Base-by-base conservation (phyloP, 2,888 invertebrate genomes). In the Mechanitis mazaeus region DNA sequence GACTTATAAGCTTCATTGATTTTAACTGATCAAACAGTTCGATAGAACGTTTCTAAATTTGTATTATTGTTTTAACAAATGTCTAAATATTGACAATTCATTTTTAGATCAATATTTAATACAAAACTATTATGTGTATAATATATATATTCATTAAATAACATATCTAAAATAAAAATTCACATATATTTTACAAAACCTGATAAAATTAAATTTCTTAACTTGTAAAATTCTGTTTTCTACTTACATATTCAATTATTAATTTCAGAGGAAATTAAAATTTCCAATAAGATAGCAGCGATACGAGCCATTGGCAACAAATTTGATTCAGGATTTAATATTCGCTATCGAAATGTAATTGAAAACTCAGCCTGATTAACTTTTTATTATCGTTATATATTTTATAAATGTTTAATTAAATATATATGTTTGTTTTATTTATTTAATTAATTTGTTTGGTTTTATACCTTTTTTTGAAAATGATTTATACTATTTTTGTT, bases 291-390 rank as follows among this genome's bases (percentile, higher is more conserved):
- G 35, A 35, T 11, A 42, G 42, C 50, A 11, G 28, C 28, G 1
- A 50, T 50, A 50, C 9, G 31, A 50, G 6, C 35, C 35, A 35
- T 6, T 31, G 9, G 50, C 28, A 7, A 31, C 7, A 50, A 31
- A 50, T 50, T 50, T 9, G 50, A 50, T 50, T 31, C 28, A 50
- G 31, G 6, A 31, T 50, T 50, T 50, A 31, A 50, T 50, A 50
- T 50, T 31, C 20, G 28, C 47, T 47, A 12, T 47, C 31, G 31
- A 50, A 50, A 50, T 50, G 31, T 50, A 50, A 50, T 31, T 50
- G 9, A 50, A 31, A 50, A 50, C 31, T 1, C 1, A 42, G 1
- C 11, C 3, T 42, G 42, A 9, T 42, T 42, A 9, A 9, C 9
- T 42, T 9, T 42, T 42, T 42, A 9, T 42, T 42, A 42, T 9